A percentile compares a stretch with the other conserved stretches of the same genome.
Conservation (phyloP, 2,797 vertebrate genomes). For the Eospalax fontanierii region DNA sequence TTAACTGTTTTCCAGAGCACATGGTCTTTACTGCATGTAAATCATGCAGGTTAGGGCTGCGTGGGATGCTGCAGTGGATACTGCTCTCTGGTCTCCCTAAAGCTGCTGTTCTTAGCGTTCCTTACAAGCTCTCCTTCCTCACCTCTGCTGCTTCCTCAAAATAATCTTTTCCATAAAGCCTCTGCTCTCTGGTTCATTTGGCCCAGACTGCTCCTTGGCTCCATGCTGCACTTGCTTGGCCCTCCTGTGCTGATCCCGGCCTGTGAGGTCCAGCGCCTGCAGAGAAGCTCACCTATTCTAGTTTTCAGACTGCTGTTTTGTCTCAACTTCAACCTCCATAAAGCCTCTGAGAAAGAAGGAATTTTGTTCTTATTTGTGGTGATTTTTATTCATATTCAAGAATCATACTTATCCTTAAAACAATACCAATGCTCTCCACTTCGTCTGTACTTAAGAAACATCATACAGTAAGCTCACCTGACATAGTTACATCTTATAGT, state of each 20-base stretch:
- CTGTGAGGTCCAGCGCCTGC: background rate
- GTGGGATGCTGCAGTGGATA: background rate
- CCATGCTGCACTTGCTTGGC: too few species aligned
- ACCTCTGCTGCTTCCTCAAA: background rate
- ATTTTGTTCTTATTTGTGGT: background rate
- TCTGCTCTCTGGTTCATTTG: background rate
- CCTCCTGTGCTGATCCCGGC: accelerated
- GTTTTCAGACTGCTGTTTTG: background rate
- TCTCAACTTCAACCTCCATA: background rate
- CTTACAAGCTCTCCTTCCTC: background rate
- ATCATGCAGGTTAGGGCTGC: too few species aligned
- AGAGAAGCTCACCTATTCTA: background rate
- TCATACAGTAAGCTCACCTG: background rate
- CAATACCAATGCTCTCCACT: background rate
- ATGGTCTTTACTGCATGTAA: background rate
- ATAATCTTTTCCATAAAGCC: background rate
- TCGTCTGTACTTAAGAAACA: background rate
- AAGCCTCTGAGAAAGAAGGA: background rate
- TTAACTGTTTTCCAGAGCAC: background rate
- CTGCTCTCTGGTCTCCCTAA: background rate
- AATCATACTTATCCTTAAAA: constrained; percentile 10
- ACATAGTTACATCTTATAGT: background rate
- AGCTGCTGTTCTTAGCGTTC: background rate
- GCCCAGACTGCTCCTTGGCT: background rate
- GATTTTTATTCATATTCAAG: background rate